Base-by-base conservation (phyloP, 2,797 vertebrate species). In the Periophthalmus magnuspinnatus region DNA sequence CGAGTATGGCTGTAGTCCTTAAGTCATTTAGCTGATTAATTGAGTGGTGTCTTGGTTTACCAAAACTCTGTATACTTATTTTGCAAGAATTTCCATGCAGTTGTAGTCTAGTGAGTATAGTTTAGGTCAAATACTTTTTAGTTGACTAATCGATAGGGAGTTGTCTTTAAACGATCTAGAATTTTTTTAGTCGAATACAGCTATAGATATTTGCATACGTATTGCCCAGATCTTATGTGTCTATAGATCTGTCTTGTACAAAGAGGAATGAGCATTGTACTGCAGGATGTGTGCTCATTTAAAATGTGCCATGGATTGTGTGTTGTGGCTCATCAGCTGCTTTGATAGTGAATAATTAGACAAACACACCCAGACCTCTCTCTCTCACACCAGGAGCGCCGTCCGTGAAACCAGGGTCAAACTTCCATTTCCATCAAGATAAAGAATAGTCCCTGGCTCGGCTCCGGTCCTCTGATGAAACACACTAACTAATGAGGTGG, bases 401-500 rank as follows among this genome's bases (percentile, higher is more conserved):
- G 28, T 22, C 70, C 58, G 64, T 57, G 56, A 21, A 75, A 69
- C 70, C 22, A 66, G 66, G 79, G 79, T 82, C 80, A 79, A 71
- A 77, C 52, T 4, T 6, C 66, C 66, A 14, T 72, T 81, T 75
- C 71, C 70, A 75, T 54, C 68, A 69, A 74, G 57, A 57, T 57
- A 57, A 57, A 57, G 24, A 78, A 82, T 69, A 67, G 60, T 38
- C 21, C 78, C 38, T 72, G 61, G 65, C 61, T 56, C 5, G 56
- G 56, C 71, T 78, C 60, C 70, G 56, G 65, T 68, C 41, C 22
- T 60, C 58, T 65, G 33, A 79, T 63, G 57, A 78, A 14, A 83
- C 87, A 83, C 87, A 57, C 64, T 83, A 83, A 88, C 80, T 78
- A 86, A 78, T 50, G 14, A 36, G 65, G 33, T 72, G 65, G 74